These are phyloP conservation scores for Panagrolaimus sp. DNA, from an alignment of 1,140 invertebrate genomes.

Conservation along the genomic window DNA sequence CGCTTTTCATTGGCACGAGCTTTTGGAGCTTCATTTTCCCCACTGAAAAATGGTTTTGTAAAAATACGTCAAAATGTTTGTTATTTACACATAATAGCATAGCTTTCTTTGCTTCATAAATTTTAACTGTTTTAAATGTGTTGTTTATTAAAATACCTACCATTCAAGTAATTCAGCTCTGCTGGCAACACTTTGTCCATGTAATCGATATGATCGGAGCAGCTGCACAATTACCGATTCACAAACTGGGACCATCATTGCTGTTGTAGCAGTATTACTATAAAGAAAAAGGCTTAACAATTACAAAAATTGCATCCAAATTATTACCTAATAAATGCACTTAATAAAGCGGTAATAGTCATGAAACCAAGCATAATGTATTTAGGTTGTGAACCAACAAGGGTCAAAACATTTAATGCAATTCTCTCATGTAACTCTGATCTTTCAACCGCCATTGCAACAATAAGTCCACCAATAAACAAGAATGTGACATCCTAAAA, in stretches of 20 bases:
- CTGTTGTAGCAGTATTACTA: neutral
- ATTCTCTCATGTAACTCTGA: constrained; percentile 75
- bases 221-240: constrained; percentile 42
- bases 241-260: constrained; percentile 41
- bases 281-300: neutral
- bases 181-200: constrained; percentile 17
- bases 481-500: constrained; percentile 74
- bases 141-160: neutral
- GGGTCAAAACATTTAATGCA: constrained; percentile 71
- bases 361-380: constrained; percentile 56
- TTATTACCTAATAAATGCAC: constrained; percentile 24
- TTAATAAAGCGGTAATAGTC: constrained; percentile 46
- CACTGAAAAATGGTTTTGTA: too few species aligned
- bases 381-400: constrained; percentile 66
- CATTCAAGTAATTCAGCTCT: constrained; percentile 8
- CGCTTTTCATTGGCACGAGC: constrained; percentile 4
- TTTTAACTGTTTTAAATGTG: neutral
- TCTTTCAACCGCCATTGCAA: constrained; percentile 77
- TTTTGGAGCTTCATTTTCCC: constrained; percentile 13
- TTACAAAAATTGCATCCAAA: neutral
- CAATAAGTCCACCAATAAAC: constrained; percentile 68
- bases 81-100: too few species aligned
- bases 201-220: constrained; percentile 16
- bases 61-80: too few species aligned
- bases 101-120: neutral